phyloP scores from a whole-genome alignment of 2,797 vertebrate species.

The Sphenopsis melanotis region DNA sequence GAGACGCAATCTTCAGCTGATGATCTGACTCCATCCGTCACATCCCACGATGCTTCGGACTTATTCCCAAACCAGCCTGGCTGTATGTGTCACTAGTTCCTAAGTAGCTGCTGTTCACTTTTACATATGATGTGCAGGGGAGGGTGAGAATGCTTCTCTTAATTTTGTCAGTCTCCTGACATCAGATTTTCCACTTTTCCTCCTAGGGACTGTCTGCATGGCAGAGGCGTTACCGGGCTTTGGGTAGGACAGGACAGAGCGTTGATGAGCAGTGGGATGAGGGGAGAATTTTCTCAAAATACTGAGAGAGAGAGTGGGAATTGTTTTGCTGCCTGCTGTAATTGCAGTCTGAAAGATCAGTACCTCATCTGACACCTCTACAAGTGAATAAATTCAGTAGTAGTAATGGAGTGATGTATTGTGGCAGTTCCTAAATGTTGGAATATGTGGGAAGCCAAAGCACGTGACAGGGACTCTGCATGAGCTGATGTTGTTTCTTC shows the following conservation, averaged over 20 bases:
- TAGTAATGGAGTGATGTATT: neutral
- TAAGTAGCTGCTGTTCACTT: neutral
- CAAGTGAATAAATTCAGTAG: neutral
- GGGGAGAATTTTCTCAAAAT: neutral
- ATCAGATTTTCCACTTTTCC: neutral
- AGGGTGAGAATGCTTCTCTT: neutral
- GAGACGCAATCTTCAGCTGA: conserved; percentile 84
- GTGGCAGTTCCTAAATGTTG: neutral
- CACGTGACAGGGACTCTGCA: neutral
- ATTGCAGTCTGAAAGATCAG: neutral
- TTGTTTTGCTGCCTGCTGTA: neutral
- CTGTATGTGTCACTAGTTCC: conserved; percentile 62
- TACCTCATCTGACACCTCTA: neutral
- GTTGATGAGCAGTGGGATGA: neutral
- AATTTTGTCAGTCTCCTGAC: neutral
- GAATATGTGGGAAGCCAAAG: neutral
- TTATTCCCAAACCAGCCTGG: conserved; percentile 77
- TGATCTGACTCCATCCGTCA: conserved; percentile 86
- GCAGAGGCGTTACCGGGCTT: neutral
- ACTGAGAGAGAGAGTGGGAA: neutral
- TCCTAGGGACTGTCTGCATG: neutral
- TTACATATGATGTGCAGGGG: neutral
- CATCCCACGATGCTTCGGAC: conserved; percentile 84
- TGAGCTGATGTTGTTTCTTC: neutral
- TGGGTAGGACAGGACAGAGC: neutral